Base-by-base conservation (phyloP, 2,888 invertebrate genomes). In the Deladenus siricidicola region DNA sequence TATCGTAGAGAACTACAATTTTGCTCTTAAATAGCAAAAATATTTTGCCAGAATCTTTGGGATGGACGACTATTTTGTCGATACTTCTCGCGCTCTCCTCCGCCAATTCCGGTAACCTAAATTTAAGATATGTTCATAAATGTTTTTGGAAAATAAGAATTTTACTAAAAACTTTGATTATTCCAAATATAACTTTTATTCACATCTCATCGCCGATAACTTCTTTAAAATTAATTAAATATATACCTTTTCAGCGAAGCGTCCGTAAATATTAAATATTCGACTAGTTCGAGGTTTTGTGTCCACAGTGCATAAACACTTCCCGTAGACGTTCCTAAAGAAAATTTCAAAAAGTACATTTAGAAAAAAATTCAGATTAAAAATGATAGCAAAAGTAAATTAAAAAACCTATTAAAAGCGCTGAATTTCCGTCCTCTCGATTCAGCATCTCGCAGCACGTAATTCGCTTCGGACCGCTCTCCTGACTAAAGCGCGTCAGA, bases 251-350 rank as follows among this genome's bases (percentile, higher is more conserved):
- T 56, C n/a, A 64, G 53, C 3, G 44, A 21, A 4, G 64, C 54
- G 52, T 64, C 56, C 17, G 34, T 24, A 49, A 64, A 64, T 17
- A 57, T 47, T 4, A 64, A 29, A 23, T 52, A 65, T 26, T 62
- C 63, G 14, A 42, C 39, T 8, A 64, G 44, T 30, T 64, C 58
- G n/a, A 58, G 28, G 23, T 55, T 50, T 19, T 47, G 24, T 6
- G 55, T 42, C 64, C 53, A 59, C 26, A 64, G 39, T 8, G 64
- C 59, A 30, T 58, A 64, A 45, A 64, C 58, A 51, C 64, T 57
- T 26, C 64, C 64, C 29, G 53, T 62, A 34, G 43, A 49, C 19
- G 64, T 64, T n/a, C 64, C 64, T 64, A 55, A 57, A 62, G 23
- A 29, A 17, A 28, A 28, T 26, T 4, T 3, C n/a, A n/a, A n/a